phyloP scores from a whole-genome alignment of 2,888 invertebrate species.

The Penaeus monodon region DNA sequence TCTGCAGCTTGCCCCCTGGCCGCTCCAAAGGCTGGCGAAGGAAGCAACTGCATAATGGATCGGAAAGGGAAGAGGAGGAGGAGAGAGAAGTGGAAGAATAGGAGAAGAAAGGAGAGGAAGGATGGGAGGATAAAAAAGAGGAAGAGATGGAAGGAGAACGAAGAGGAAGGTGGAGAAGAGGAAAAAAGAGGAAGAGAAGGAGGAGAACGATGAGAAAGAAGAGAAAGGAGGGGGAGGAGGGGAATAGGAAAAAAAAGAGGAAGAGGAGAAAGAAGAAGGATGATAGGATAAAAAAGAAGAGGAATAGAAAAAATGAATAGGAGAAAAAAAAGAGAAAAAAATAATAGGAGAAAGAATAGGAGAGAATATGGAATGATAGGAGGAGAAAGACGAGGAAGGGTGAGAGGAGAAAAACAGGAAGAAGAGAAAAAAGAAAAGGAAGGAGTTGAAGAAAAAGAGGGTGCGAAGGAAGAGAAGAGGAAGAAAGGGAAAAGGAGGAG shows the following conservation, averaged over 20 bases:
- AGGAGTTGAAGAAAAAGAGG: neutral
- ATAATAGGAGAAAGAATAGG: neutral
- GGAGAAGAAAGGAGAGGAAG: neutral
- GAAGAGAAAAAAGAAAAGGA: neutral
- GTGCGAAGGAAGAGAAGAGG: neutral
- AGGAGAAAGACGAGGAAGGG: neutral
- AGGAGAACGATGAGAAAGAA: neutral
- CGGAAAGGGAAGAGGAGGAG: neutral
- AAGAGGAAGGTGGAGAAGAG: too few relatives aligned
- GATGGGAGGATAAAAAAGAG: neutral
- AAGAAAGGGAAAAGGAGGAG: neutral
- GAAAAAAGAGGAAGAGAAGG: conserved; percentile 2
- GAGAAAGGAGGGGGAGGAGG: neutral
- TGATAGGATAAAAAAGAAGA: neutral
- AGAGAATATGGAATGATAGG: neutral
- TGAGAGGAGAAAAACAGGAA: neutral
- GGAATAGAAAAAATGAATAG: neutral
- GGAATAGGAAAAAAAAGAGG: neutral
- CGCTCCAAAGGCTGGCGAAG: too few relatives aligned
- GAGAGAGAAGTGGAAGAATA: neutral
- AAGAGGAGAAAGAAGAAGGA: neutral
- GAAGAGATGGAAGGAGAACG: neutral
- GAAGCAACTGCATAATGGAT: too few relatives aligned
- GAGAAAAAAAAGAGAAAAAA: neutral
- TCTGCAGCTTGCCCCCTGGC: too few relatives aligned